These are phyloP conservation scores for Blennius ocellaris DNA, from an alignment of 2,113 vertebrate genomes.

Conservation along the genomic window DNA sequence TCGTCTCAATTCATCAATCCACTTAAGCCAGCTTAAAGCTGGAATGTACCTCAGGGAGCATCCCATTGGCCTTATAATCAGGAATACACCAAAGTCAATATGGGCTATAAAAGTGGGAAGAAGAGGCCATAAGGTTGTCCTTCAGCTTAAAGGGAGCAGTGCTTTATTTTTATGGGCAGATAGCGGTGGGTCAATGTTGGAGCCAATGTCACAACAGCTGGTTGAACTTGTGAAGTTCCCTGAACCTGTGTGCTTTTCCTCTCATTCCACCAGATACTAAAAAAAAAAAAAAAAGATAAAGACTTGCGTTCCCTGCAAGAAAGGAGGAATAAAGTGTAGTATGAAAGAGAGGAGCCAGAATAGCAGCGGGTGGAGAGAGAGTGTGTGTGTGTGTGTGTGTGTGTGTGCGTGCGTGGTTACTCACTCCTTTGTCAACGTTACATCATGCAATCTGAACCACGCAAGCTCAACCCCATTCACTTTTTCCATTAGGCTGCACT, in stretches of 20 bases:
- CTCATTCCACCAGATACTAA: background rate
- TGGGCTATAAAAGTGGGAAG: slow-evolving; percentile 8
- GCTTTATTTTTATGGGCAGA: slow-evolving; percentile 14
- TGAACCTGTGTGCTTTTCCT: background rate
- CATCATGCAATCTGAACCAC: slow-evolving; percentile 80
- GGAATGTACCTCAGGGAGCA: slow-evolving; percentile 40
- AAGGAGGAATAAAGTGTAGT: slow-evolving; percentile 5
- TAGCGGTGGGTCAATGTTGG: slow-evolving; percentile 12
- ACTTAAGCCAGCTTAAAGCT: slow-evolving; percentile 37
- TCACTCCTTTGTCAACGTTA: slow-evolving; percentile 81
- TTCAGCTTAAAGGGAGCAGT: slow-evolving; percentile 6
- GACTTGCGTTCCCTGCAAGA: no score
- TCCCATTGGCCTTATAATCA: slow-evolving; percentile 38
- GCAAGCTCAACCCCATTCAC: slow-evolving; percentile 73
- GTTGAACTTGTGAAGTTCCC: slow-evolving; percentile 18
- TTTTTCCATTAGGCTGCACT: slow-evolving; percentile 75
- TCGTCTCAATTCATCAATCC: slow-evolving; percentile 47
- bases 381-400: no score
- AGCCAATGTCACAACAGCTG: slow-evolving; percentile 31
- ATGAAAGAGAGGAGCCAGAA: slow-evolving; percentile 39
- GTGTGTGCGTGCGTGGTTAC: slow-evolving; percentile 68
- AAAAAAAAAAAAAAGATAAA: no score
- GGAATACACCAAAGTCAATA: slow-evolving; percentile 52
- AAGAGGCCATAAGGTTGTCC: slow-evolving; percentile 5
- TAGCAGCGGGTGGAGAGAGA: slow-evolving; percentile 39